Evolutionary conservation across 2,888 invertebrate species (phyloP).

Genomic region (Synanthedon formicaeformis): DNA sequence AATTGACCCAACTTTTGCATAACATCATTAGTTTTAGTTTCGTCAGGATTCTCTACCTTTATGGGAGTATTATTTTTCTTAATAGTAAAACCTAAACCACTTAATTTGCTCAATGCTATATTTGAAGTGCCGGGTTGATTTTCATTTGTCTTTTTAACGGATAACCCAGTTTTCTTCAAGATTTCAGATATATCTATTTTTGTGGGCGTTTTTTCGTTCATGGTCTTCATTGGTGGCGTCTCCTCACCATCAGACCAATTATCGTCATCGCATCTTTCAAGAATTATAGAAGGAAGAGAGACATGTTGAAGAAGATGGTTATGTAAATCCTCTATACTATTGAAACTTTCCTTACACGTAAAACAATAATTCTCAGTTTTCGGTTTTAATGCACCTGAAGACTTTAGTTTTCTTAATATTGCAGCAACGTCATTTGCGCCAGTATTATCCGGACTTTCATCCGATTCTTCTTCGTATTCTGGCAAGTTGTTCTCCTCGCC

Average conservation of each 20-base stretch:
- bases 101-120: constrained; percentile 49
- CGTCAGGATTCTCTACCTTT: constrained; percentile 39
- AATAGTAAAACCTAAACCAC: constrained; percentile 57
- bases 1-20: constrained; percentile 52
- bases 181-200: constrained; percentile 57
- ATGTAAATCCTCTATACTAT: constrained; percentile 52
- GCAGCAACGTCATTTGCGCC: constrained; percentile 34
- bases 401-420: constrained; percentile 46
- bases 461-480: constrained; percentile 18
- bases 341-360: constrained; percentile 65
- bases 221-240: constrained; percentile 19
- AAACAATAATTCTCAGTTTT: constrained; percentile 55
- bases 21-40: constrained; percentile 28
- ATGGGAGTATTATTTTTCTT: constrained; percentile 49
- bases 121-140: constrained; percentile 25
- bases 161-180: constrained; percentile 45
- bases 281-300: constrained; percentile 59
- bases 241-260: constrained; percentile 59
- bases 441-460: constrained; percentile 13
- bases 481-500: constrained; percentile 30
- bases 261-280: constrained; percentile 60
- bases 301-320: constrained; percentile 70
- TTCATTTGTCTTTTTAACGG: constrained; percentile 43
- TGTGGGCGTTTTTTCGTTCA: constrained; percentile 36
- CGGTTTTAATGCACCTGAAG: constrained; percentile 46